These are phyloP conservation scores for Capreolus pygargus DNA, from an alignment of 2,113 vertebrate species.

Conservation along the genomic window DNA sequence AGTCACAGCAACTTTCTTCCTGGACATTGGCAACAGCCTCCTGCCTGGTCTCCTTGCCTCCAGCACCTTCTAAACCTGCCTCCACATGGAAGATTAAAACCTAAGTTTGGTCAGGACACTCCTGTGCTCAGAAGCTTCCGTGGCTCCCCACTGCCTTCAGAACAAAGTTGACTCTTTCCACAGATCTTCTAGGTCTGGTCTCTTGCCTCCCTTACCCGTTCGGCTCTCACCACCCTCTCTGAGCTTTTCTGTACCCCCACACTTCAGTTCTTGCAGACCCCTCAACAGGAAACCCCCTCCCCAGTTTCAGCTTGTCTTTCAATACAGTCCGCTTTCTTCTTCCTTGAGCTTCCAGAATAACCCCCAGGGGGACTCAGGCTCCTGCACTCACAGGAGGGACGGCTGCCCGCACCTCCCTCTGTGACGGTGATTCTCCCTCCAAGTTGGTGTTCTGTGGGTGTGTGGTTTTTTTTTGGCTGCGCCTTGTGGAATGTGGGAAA, in stretches of 20 bases:
- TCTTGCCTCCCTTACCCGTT: fast-evolving
- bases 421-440: neutral
- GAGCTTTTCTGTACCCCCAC: neutral
- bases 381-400: neutral
- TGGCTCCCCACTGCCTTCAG: neutral
- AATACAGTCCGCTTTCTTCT: neutral
- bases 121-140: neutral
- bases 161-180: neutral
- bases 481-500: neutral
- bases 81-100: neutral
- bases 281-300: neutral
- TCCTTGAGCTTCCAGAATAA: neutral
- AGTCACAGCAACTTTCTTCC: neutral
- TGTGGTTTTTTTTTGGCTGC: neutral
- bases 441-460: neutral
- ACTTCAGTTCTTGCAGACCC: neutral
- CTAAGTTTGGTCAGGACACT: neutral
- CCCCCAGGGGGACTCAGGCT: neutral
- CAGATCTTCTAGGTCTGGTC: neutral
- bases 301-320: neutral
- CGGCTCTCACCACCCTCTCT: neutral
- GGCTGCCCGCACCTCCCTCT: neutral
- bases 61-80: neutral
- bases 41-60: neutral
- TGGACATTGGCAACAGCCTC: neutral